These are phyloP conservation scores for cattle (Bos taurus) DNA, from an alignment of 2,113 vertebrate genomes.

Conservation along the genomic window ARS-UCD2.0 NC_037339.1:34296501-34297000, in stretches of 20 bases:
- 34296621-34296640: background rate
- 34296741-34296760: background rate
- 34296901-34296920: background rate
- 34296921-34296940: too few relatives aligned
- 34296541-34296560: too few relatives aligned
- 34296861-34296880: background rate
- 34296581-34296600: too few relatives aligned
- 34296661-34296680: background rate
- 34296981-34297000: background rate
- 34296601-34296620: too few relatives aligned
- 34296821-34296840: background rate
- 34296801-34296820: background rate
- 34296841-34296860: background rate
- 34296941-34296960: background rate
- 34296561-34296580: too few relatives aligned
- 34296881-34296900: background rate
- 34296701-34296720: rapidly evolving
- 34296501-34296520: too few relatives aligned
- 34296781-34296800: background rate
- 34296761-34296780: background rate
- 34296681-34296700: background rate
- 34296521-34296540: too few relatives aligned
- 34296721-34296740: background rate
- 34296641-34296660: background rate
- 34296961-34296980: background rate